Evolutionary conservation across 1,140 invertebrate genomes (phyloP), one percentile per base, ranked within the genome.

Genomic region (Drosophila cardini): DNA sequence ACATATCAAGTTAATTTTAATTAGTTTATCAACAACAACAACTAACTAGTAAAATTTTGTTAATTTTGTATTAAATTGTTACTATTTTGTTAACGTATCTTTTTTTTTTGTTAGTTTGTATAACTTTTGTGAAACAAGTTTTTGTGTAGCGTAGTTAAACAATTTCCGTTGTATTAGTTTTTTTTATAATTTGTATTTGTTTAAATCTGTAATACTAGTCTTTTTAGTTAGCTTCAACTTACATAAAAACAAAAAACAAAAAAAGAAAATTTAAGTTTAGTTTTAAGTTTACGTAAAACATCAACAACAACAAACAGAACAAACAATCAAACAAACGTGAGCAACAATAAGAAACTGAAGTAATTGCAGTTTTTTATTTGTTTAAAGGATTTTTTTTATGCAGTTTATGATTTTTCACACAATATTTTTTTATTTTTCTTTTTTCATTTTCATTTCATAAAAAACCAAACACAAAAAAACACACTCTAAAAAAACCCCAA

Each of bases 371-470:
- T 72, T 10, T 53, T 15, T 32, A 4, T 26, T 26, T 26, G 21
- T 70, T 75, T 71, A 48, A 34, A 40, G 42, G 40, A 56, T 45
- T 87, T 26, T 26, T 26, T 21, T 21, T 3, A 21, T 79, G 63
- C 45, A 21, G 46, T 65, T 91, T 80, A 80, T 86, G 64, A 89
- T 85, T 87, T 86, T 85, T 85, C 78, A 85, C 74, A 87, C 75
- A 80, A 79, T 72, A 72, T 78, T 81, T 87, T 21, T 86, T 85
- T 81, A 76, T 72, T 89, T 91, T 91, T 91, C 75, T 90, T 90
- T 40, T 45, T 91, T 91, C 85, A 82, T 91, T 91, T 91, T 91
- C 84, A 83, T 89, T 91, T 91, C 87, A 84, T 79, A 64, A 56
- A 67, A 69, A 52, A 42, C 46, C 55, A 62, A 43, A 76, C 71